A percentile compares a stretch with the other conserved stretches of the same genome.
Conservation (phyloP, 2,888 invertebrate genomes). For the Spicauda simplicius region DNA sequence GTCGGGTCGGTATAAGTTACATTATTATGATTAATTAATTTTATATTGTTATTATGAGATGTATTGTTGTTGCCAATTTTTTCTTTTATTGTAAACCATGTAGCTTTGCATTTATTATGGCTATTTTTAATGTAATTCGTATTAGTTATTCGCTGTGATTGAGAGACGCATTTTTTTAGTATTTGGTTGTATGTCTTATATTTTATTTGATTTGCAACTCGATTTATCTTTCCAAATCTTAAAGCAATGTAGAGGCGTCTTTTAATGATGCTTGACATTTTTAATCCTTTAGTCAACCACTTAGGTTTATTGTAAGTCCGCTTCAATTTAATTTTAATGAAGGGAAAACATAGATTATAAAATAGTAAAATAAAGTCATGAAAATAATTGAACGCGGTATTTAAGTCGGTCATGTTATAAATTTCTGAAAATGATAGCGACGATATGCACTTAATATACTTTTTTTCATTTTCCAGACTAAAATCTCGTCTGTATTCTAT, state of each 20-base stretch:
- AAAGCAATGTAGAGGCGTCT: neutral
- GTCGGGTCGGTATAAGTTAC: neutral
- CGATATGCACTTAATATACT: constrained; percentile 10
- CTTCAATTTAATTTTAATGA: constrained; percentile 12
- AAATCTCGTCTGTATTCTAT: constrained; percentile 14
- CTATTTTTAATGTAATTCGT: constrained; percentile 10
- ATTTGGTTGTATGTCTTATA: too few relatives aligned
- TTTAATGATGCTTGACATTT: constrained; percentile 2
- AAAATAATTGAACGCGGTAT: constrained; percentile 10
- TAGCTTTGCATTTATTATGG: constrained; percentile 9
- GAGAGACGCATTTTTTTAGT: neutral
- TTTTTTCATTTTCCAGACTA: constrained; percentile 10
- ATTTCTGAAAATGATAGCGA: constrained; percentile 15
- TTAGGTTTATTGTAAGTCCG: neutral
- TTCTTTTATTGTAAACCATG: constrained; percentile 4
- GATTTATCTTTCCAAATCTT: neutral
- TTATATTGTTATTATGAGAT: too few relatives aligned
- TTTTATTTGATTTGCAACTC: too few relatives aligned
- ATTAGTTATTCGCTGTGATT: constrained; percentile 5
- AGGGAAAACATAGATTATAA: constrained; percentile 19
- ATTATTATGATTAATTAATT: neutral
- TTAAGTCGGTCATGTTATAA: neutral
- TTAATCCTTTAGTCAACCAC: constrained; percentile 12
- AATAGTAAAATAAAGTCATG: constrained; percentile 14
- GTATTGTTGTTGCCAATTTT: neutral